Evolutionary conservation across 2,888 invertebrate species (phyloP), one percentile per base, ranked within the genome.

Genomic region (Apoderus coryli): DNA sequence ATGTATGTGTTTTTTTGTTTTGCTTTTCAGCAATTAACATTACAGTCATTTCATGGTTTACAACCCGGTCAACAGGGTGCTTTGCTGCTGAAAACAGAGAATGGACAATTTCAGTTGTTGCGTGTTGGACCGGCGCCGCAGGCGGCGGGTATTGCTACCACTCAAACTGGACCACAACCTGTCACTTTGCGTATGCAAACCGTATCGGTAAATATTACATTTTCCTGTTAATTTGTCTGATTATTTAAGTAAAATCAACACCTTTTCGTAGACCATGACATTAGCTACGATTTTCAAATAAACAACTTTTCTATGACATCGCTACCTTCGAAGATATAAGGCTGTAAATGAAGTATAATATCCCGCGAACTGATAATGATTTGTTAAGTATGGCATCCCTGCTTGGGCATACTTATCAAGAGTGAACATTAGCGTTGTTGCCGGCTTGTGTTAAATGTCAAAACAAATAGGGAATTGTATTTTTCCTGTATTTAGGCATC

Each of bases 51-150:
- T 51, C 81, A 81, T 60, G 77, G 79, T 56, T 69, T 85, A 44
- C 86, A 82, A 64, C 76, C 82, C 45, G 80, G 84, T 56, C 81
- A 86, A 59, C 85, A 82, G 61, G 77, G 78, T 39, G 84, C 89
- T 58, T 70, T 93, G 59, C 72, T 93, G 56, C 70, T 93, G 59
- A 92, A 90, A 70, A 93, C 92, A 54, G 93, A 93, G 66, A 90
- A 85, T 68, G 93, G 93, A 53, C 88, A 89, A 61, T 85, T 82
- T 63, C 90, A 93, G 62, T 67, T 93, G 58, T 67, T 93, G 54
- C 75, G 89, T 58, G 82, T 88, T 49, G 84, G 84, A 43, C 81
- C 84, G 45, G 76, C 84, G 41, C 73, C 82, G 35, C 60, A 71
- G 36, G 65, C 72, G 45, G 53, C 59, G 6, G 52, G 60, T 22